Evolutionary conservation across 30 jellyfish, hydroid and myxozoan genomes (phyloP), one percentile per base, ranked within the genome.

Genomic region (Aurelia sp.): DNA sequence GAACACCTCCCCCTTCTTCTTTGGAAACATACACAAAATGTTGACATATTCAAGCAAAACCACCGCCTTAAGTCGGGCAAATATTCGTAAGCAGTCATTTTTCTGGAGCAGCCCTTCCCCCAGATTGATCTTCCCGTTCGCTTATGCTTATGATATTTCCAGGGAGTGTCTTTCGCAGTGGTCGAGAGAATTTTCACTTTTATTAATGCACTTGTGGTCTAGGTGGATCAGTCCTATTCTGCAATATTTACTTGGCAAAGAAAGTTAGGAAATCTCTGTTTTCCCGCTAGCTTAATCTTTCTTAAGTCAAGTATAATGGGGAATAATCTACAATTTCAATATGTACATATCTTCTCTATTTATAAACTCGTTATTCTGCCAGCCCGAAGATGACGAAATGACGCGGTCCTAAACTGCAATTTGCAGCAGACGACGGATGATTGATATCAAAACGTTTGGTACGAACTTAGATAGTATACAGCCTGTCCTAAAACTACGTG

Each of bases 211-310:
- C 48, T 78, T 78, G 89, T 65, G 89, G 79, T 78, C 80, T 12
- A 8, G n/a, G 10, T 50, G 76, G 83, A 80, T 80, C 75, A 80
- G 68, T 22, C 71, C 91, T 13, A 82, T 69, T 78, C 91, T 19
- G 40, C 73, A 30, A 37, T 82, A 80, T 82, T 82, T 82, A 50
- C 91, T 62, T 52, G 62, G 74, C 67, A 66, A 51, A 82, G 85
- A 71, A 82, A 82, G 52, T 69, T 53, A 71, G 91, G 85, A 82
- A 82, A 82, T 82, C 91, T 48, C 72, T 82, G 85, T 82, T 68
- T 82, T 71, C 91, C 85, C 62, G 85, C 44, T 40, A 82, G 91
- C 68, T 82, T 82, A 66, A 72, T 82, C 86, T 58, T 66, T 44
- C 40, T 76, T 76, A 40, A 60, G 33, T 59, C 50, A 9, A 44